Percentiles rank a stretch among this genome's conserved stretches.
phyloP scores from a whole-genome alignment of 2,888 invertebrate genomes.

The Eumacrocentrus americanus region DNA sequence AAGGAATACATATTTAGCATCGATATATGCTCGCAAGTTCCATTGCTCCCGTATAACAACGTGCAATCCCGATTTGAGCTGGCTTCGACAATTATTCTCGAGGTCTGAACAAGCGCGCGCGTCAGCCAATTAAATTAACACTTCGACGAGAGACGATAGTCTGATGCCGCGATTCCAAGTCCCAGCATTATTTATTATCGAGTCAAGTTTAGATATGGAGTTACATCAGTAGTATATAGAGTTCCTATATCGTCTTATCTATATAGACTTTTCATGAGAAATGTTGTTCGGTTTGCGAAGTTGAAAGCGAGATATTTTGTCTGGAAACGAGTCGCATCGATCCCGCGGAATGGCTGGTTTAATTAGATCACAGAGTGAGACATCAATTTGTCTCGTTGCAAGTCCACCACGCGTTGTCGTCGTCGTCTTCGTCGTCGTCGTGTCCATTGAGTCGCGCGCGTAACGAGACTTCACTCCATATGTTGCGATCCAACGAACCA shows the following conservation, averaged over 20 bases:
- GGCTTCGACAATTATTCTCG: neutral
- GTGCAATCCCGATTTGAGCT: neutral
- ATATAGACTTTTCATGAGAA: slow-evolving; percentile 14
- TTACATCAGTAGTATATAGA: slow-evolving; percentile 2
- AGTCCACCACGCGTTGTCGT: slow-evolving; percentile 16
- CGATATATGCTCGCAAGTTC: neutral
- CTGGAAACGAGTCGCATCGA: slow-evolving; percentile 20
- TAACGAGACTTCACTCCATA: slow-evolving; percentile 13
- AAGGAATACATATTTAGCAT: neutral
- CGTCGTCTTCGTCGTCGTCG: neutral
- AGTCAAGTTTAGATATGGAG: slow-evolving; percentile 22
- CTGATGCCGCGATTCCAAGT: slow-evolving; percentile 36
- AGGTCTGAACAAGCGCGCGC: neutral
- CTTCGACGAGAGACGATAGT: slow-evolving; percentile 32
- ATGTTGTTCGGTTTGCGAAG: neutral
- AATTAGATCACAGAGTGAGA: slow-evolving; percentile 41
- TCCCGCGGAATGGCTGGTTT: slow-evolving; percentile 34
- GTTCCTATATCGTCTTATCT: too few relatives aligned
- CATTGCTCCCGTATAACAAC: neutral
- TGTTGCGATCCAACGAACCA: too few relatives aligned
- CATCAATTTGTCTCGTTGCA: slow-evolving; percentile 36
- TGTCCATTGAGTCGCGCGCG: neutral
- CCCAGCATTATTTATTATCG: slow-evolving; percentile 43
- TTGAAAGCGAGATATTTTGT: neutral
- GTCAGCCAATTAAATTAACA: slow-evolving; percentile 44